Percentiles rank a stretch among this genome's conserved stretches.
Evolutionary conservation across 2,888 invertebrate genomes (phyloP).

Genomic region (Entomobrya multifasciata): DNA sequence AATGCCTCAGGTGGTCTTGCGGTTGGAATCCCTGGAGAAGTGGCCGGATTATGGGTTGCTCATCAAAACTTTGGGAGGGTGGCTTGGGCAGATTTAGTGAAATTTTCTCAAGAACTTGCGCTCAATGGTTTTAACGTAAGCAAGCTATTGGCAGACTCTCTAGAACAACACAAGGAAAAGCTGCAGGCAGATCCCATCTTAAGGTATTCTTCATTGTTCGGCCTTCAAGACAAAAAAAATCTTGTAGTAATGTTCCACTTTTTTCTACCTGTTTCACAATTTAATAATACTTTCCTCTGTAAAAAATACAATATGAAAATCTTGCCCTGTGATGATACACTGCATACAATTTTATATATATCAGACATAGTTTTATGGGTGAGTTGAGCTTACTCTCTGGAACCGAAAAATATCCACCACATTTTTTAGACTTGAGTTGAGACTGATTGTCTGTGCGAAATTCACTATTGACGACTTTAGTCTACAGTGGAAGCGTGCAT

Average conservation of each 20-base stretch:
- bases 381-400: no score
- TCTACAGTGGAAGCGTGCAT: no score
- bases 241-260: neutral
- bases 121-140: slow-evolving; percentile 81
- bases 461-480: no score
- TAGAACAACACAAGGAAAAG: slow-evolving; percentile 70
- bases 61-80: slow-evolving; percentile 88
- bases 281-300: no score
- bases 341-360: no score
- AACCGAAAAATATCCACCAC: no score
- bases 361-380: no score
- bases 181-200: slow-evolving; percentile 77
- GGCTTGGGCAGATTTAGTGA: slow-evolving; percentile 84
- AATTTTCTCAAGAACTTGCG: slow-evolving; percentile 81
- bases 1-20: slow-evolving; percentile 83
- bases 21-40: slow-evolving; percentile 94
- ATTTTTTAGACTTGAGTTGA: no score
- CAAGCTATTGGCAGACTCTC: slow-evolving; percentile 77
- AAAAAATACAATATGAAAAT: no score
- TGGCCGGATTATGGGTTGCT: slow-evolving; percentile 91
- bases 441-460: no score
- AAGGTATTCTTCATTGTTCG: slow-evolving; percentile 71
- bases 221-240: neutral
- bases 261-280: neutral
- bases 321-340: no score